phyloP scores from a whole-genome alignment of 2,113 vertebrate genomes.

The Periophthalmus modestus region DNA sequence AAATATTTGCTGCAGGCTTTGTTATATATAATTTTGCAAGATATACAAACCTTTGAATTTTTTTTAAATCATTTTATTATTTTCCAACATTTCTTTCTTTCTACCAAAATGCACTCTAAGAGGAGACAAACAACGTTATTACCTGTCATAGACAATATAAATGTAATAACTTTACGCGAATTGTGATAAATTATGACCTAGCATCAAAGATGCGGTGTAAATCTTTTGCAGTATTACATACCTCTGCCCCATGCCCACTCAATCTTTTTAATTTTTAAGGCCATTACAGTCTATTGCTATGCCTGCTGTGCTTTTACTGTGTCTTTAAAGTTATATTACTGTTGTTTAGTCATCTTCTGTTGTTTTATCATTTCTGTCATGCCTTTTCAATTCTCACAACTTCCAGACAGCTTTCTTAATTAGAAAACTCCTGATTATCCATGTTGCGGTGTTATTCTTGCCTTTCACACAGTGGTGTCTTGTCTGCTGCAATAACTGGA shows the following conservation, averaged over 20 bases:
- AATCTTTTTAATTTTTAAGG: constrained; percentile 27
- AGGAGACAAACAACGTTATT: neutral
- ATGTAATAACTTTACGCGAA: too few relatives aligned
- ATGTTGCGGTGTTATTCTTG: constrained; percentile 35
- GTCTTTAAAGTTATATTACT: constrained; percentile 44
- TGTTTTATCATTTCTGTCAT: neutral
- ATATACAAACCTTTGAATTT: too few relatives aligned
- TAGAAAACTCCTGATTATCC: constrained; percentile 44
- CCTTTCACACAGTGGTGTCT: constrained; percentile 18
- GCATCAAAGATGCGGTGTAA: neutral
- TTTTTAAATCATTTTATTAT: neutral
- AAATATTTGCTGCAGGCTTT: too few relatives aligned
- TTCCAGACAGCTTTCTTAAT: constrained; percentile 35
- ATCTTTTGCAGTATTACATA: neutral
- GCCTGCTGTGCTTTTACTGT: constrained; percentile 27
- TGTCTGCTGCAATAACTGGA: constrained; percentile 31
- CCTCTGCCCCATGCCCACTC: constrained; percentile 19
- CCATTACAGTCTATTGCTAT: constrained; percentile 11
- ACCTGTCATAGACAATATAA: neutral
- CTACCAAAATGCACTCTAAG: neutral
- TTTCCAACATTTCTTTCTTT: neutral
- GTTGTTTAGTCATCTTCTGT: constrained; percentile 36
- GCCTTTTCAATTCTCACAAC: constrained; percentile 11
- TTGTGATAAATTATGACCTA: neutral
- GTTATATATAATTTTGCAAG: too few relatives aligned